These are phyloP conservation scores for Polymixis lichenea DNA, from an alignment of 2,888 invertebrate genomes.

Conservation along the genomic window DNA sequence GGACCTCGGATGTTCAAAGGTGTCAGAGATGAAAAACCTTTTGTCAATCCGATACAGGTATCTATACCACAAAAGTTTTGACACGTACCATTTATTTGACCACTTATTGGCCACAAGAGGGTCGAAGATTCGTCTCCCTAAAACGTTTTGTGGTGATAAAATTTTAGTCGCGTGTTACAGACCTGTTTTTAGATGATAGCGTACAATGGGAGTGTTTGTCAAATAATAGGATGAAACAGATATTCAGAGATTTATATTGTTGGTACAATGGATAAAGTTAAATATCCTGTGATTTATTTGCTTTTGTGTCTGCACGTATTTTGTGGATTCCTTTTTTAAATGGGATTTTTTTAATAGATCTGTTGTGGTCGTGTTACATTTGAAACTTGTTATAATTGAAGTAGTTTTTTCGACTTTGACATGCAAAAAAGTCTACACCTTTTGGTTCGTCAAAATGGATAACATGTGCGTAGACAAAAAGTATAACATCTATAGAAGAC, in stretches of 20 bases:
- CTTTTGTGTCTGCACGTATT: conserved; percentile 51
- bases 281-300: conserved; percentile 67
- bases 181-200: conserved; percentile 80
- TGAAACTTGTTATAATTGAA: neutral
- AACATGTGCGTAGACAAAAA: no score
- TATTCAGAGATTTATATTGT: conserved; percentile 74
- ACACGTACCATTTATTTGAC: conserved; percentile 85
- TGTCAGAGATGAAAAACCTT: conserved; percentile 82
- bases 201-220: conserved; percentile 72
- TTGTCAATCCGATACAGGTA: conserved; percentile 84
- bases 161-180: conserved; percentile 80
- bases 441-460: no score
- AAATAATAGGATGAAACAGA: conserved; percentile 77
- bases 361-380: neutral
- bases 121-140: conserved; percentile 86
- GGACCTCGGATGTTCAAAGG: conserved; percentile 87
- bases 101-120: conserved; percentile 84
- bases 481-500: neutral
- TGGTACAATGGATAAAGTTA: conserved; percentile 68
- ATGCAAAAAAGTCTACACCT: no score
- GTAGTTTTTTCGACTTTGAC: no score
- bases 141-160: conserved; percentile 76
- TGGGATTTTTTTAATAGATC: conserved; percentile 15
- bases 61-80: conserved; percentile 81
- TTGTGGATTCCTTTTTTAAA: conserved; percentile 18